Evolutionary conservation across 2,113 vertebrate species (phyloP).

Genomic region (Pygoscelis adeliae): DNA sequence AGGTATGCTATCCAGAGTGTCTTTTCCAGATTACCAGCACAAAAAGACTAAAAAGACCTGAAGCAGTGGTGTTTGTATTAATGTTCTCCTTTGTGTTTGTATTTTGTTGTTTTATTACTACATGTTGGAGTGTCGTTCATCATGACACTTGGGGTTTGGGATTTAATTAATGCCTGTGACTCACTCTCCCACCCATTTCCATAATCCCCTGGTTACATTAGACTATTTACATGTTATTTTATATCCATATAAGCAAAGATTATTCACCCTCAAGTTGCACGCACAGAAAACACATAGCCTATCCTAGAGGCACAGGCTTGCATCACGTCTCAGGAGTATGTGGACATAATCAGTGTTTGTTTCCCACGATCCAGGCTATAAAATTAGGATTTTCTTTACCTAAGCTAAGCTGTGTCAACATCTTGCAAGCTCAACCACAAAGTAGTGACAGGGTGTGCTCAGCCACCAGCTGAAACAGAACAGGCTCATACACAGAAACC

Average conservation of each 20-base stretch:
- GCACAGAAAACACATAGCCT: neutral
- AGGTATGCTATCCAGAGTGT: neutral
- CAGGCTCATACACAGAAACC: neutral
- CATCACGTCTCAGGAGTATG: neutral
- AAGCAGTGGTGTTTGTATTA: neutral
- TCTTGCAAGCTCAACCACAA: neutral
- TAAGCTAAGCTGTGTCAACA: neutral
- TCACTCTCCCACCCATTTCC: neutral
- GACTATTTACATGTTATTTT: neutral
- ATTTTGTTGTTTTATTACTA: neutral
- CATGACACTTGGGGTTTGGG: neutral
- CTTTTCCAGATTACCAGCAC: neutral
- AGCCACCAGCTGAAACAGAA: neutral
- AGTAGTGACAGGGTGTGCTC: neutral
- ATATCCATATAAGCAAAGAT: neutral
- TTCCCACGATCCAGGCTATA: neutral
- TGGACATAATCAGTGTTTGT: fast-evolving
- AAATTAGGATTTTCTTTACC: neutral
- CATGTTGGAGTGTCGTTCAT: neutral
- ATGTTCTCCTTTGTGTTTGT: neutral
- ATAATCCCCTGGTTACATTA: neutral
- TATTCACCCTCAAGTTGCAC: neutral
- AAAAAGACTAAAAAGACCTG: neutral
- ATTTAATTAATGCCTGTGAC: neutral
- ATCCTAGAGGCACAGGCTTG: neutral